These are phyloP conservation scores for Axis porcinus DNA, from an alignment of 2,113 vertebrate genomes.

Conservation along the genomic window DNA sequence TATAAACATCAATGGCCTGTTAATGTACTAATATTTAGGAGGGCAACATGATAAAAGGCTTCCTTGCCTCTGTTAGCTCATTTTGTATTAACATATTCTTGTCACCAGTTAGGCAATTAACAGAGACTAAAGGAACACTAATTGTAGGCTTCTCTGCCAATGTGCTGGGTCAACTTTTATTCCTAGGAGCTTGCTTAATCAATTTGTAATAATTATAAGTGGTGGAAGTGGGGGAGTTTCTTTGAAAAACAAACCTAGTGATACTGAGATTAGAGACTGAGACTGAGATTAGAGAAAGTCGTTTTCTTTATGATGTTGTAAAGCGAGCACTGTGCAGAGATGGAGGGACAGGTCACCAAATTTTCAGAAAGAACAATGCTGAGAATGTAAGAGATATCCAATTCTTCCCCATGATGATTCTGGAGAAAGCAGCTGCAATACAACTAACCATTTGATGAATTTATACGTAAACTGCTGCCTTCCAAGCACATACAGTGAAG, in stretches of 20 bases:
- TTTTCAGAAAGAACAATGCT: neutral
- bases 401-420: neutral
- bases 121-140: constrained; percentile 67
- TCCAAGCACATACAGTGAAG: neutral
- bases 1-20: constrained; percentile 56
- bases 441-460: neutral
- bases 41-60: constrained; percentile 66
- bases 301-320: neutral
- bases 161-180: constrained; percentile 43
- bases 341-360: neutral
- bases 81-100: constrained; percentile 73
- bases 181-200: neutral
- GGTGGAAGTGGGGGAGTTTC: neutral
- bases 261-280: neutral
- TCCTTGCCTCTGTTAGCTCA: constrained; percentile 40
- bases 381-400: neutral
- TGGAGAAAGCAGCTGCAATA: neutral
- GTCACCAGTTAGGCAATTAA: constrained; percentile 73
- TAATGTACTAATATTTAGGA: constrained; percentile 70
- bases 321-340: neutral
- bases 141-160: constrained; percentile 53
- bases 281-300: neutral
- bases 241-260: neutral
- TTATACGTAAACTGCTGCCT: neutral
- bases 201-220: neutral